Conservation (phyloP, 2,888 invertebrate genomes). For the Drosophila prolongata region DNA sequence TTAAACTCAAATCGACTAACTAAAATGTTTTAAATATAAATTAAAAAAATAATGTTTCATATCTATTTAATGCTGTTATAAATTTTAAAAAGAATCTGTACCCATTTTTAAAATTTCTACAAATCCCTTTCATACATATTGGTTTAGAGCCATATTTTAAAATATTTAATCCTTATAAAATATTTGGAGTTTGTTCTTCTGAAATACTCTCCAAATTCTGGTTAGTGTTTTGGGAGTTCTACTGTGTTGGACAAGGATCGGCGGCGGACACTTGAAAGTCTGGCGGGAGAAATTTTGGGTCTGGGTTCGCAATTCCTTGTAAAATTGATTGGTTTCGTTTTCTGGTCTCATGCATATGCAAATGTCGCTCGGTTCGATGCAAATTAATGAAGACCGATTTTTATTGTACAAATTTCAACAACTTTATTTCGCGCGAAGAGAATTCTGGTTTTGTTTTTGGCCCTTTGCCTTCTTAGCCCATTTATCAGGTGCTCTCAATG, state of each 20-base stretch:
- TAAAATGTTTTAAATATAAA: no score
- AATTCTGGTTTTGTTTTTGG: slow-evolving; percentile 5
- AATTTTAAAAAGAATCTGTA: no score
- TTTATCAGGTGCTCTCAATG: slow-evolving; percentile 44
- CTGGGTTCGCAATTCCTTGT: slow-evolving; percentile 32
- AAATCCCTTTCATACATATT: no score
- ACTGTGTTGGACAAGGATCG: slow-evolving; percentile 2
- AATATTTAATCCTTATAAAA: no score
- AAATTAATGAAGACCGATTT: slow-evolving; percentile 71
- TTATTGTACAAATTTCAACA: slow-evolving; percentile 66
- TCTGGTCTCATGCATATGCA: slow-evolving; percentile 47
- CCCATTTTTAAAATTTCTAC: no score
- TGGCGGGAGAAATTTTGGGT: slow-evolving; percentile 53
- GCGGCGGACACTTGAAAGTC: slow-evolving; percentile 33
- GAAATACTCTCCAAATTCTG: background rate
- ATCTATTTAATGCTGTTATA: no score
- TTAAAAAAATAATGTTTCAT: no score
- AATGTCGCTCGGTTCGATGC: slow-evolving; percentile 44
- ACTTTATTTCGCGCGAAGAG: slow-evolving; percentile 57
- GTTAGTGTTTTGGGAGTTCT: background rate
- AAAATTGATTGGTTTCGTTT: slow-evolving; percentile 61
- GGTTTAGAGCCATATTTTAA: no score
- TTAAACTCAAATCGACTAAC: no score
- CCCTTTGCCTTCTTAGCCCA: slow-evolving; percentile 15
- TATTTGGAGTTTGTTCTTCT: no score